Percentiles rank a stretch among this genome's conserved stretches.
These are phyloP conservation scores for Ranitomeya variabilis DNA, from an alignment of 2,113 vertebrate genomes.

Conservation along the genomic window DNA sequence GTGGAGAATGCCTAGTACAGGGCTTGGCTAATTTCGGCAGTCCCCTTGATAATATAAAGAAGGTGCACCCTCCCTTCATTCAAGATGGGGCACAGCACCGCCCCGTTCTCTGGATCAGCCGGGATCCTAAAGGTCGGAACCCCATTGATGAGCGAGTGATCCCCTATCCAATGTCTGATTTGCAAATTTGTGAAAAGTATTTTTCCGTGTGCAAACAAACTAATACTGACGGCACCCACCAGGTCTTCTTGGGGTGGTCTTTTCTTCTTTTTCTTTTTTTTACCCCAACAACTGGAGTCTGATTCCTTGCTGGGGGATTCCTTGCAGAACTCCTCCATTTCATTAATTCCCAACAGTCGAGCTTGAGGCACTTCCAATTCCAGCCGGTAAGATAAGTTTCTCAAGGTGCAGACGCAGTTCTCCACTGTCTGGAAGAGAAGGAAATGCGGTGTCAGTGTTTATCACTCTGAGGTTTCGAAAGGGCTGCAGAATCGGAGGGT, in stretches of 20 bases:
- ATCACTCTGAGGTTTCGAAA: background rate
- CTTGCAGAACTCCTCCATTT: constrained; percentile 85
- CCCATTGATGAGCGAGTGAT: too few relatives aligned
- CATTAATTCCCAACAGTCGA: constrained; percentile 81
- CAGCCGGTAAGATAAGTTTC: constrained; percentile 94
- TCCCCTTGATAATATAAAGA: too few relatives aligned
- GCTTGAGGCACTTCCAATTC: constrained; percentile 93
- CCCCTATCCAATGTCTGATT: too few relatives aligned
- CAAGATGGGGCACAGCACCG: too few relatives aligned
- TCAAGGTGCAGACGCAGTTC: constrained; percentile 95
- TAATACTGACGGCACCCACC: constrained; percentile 69
- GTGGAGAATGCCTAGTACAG: too few relatives aligned
- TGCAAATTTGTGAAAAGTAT: too few relatives aligned
- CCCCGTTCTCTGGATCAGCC: too few relatives aligned
- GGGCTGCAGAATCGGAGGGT: background rate
- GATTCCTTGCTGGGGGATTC: constrained; percentile 91
- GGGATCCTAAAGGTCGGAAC: too few relatives aligned
- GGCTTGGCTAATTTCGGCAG: too few relatives aligned
- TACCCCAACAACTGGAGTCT: constrained; percentile 93
- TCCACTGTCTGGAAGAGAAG: constrained; percentile 87
- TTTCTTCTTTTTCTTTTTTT: constrained; percentile 97
- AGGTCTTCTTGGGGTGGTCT: constrained; percentile 86
- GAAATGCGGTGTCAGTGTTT: background rate
- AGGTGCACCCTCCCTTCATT: too few relatives aligned
- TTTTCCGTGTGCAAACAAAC: too few relatives aligned